Base-by-base conservation (phyloP, 1,140 invertebrate species). In the Drosophila nigrodunni region DNA sequence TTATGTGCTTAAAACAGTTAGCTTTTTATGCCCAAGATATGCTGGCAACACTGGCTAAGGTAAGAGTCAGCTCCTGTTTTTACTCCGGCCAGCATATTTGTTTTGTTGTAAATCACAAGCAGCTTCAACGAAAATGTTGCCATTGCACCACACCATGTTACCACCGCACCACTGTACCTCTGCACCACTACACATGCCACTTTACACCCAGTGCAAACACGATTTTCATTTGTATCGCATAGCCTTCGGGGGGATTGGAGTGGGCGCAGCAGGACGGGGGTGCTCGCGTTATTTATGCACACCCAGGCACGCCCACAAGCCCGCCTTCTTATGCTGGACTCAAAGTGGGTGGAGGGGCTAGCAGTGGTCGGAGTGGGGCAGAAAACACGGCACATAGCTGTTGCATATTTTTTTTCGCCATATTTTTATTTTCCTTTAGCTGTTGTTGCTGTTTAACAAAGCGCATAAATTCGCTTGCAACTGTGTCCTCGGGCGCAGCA, bases 381-480 rank as follows among this genome's bases (percentile, higher is more conserved):
- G 15, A 41, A 11, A n/a, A 46, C 39, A 55, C 75, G 66, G 67
- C 79, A 82, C 62, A 82, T 87, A 88, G 83, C 82, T 88, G 49
- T 62, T 49, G 58, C 66, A 11, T 49, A 49, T 57, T 75, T 73
- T 87, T 87, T 86, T 62, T 49, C 6, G 7, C 55, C 57, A 82
- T 82, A 77, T 88, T 79, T 75, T 75, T 74, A 62, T 87, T 87
- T 72, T 70, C 35, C 64, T 77, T 80, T 72, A 71, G 57, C 79
- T 80, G 83, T 69, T 89, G 77, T 72, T 88, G 86, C 80, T 89
- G 85, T 89, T 89, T 89, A 89, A 89, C 85, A 89, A 89, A 89
- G 85, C 85, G 85, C 85, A 89, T 89, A 89, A 89, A 89, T 89
- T 89, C 86, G 85, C 86, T 89, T 85, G 80, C 85, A 89, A 89